Percentiles rank a stretch among this genome's conserved stretches.
Evolutionary conservation across 2,888 invertebrate species (phyloP).

Genomic region (Sarcophaga subvicina): DNA sequence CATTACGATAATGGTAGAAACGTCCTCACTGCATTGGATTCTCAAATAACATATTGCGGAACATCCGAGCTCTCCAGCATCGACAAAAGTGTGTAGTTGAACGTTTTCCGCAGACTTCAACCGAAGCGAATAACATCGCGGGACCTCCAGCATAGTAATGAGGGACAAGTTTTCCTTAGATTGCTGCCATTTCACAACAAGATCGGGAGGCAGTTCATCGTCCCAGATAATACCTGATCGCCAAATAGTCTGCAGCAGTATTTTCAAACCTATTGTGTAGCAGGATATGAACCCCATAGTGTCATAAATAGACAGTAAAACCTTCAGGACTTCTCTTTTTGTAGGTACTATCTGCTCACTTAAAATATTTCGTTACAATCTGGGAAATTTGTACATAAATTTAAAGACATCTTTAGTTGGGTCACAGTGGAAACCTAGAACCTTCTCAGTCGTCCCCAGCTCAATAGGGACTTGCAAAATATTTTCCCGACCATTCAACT

Average conservation of each 20-base stretch:
- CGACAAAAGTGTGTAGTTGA: conserved; percentile 40
- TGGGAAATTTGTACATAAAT: conserved; percentile 30
- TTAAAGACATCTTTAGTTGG: conserved; percentile 40
- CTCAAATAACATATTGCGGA: conserved; percentile 18
- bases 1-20: not conserved
- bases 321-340: conserved; percentile 29
- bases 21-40: not conserved
- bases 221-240: conserved; percentile 4
- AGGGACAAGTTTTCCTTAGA: conserved; percentile 9
- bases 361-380: conserved; percentile 8
- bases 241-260: not conserved
- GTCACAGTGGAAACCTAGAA: conserved; percentile 46
- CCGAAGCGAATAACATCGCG: conserved; percentile 21
- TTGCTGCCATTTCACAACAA: conserved; percentile 19
- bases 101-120: not conserved
- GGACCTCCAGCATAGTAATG: not conserved
- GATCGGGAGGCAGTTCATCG: not conserved
- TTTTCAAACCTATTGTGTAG: conserved; percentile 22
- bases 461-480: not conserved
- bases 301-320: conserved; percentile 47
- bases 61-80: conserved; percentile 29
- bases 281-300: conserved; percentile 21
- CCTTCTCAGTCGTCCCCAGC: conserved; percentile 9
- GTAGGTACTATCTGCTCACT: conserved; percentile 10
- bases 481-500: not conserved